Base-by-base conservation (phyloP, 2,888 invertebrate genomes). In the Troglohyphantes excavatus region DNA sequence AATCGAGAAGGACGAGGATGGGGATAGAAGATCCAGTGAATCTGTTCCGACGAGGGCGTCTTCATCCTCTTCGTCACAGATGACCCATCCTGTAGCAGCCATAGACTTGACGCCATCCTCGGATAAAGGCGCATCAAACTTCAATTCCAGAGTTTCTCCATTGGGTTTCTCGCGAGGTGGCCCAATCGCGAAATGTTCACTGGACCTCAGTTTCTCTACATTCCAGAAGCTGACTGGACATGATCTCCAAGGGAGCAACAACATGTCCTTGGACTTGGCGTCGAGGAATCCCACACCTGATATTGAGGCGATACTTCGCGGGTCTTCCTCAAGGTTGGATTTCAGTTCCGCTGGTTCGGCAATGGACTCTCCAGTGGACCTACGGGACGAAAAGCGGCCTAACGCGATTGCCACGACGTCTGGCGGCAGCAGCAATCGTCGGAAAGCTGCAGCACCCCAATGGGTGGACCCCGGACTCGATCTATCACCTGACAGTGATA, bases 371-470 rank as follows among this genome's bases (percentile, higher is more conserved):
- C 88, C 88, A n/a, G 88, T 89, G 17, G 88, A 89, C 19, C 29
- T 89, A 11, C 21, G 88, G 7, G 88, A 89, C 33, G 88, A 88
- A 1, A 88, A 88, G 23, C 67, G 82, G 2, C 61, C 67, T 5
- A 81, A 33, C 39, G 19, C 70, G 23, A 53, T 39, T 33, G 39
- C 78, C 11, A 19, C 85, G 11, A 21, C 73, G 7, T 67, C 53
- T 11, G 72, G 65, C 33, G 63, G 83, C 9, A 87, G 91, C 6
- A 91, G 91, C 70, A 91, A 92, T 11, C 94, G 98, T 91, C 95
- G 98, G 92, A 99, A 99, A 94, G 98, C 98, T 0, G 98, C 98
- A 0, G 98, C 98, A 72, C 98, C 99, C 0, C 98, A 99, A 94
- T 98, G 98, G 98, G 98, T 98, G 3, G 98, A 98, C 94, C 98